Conservation (phyloP, 2,797 vertebrate species). For the Menidia menidia region DNA sequence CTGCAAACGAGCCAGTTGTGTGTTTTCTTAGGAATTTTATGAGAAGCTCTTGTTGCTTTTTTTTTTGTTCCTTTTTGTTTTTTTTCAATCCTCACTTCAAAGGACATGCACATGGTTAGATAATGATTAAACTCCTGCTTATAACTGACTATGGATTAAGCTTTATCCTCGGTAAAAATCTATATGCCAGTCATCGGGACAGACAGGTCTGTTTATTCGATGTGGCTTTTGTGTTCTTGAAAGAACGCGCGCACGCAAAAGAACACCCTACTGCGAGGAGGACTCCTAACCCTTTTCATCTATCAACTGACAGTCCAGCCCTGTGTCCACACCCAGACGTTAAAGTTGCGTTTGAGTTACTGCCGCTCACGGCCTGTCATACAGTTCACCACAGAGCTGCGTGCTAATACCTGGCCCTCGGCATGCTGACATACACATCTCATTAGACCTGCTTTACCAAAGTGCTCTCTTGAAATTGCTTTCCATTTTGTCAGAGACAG, state of each 20-base stretch:
- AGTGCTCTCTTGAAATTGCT: slow-evolving; percentile 32
- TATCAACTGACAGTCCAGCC: slow-evolving; percentile 50
- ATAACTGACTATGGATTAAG: slow-evolving; percentile 19
- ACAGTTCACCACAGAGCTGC: slow-evolving; percentile 38
- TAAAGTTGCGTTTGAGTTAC: slow-evolving; percentile 49
- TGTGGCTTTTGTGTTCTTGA: slow-evolving; percentile 17
- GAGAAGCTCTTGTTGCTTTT: slow-evolving; percentile 5
- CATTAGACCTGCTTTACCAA: slow-evolving; percentile 43
- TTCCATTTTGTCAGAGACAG: slow-evolving; percentile 40
- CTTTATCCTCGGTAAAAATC: slow-evolving; percentile 29
- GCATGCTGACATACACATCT: slow-evolving; percentile 41
- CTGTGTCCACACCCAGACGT: slow-evolving; percentile 54
- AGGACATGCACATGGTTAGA: slow-evolving; percentile 25
- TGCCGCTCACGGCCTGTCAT: slow-evolving; percentile 40
- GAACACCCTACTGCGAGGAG: slow-evolving; percentile 22
- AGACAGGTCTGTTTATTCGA: slow-evolving; percentile 50
- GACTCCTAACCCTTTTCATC: slow-evolving; percentile 52
- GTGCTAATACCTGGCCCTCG: slow-evolving; percentile 32
- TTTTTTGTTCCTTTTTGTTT: neutral
- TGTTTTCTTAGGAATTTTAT: slow-evolving; percentile 27
- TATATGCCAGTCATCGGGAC: slow-evolving; percentile 42
- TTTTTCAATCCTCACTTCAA: slow-evolving; percentile 19
- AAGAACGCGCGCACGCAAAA: slow-evolving; percentile 17
- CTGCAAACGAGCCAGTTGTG: slow-evolving; percentile 45
- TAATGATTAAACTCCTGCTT: slow-evolving; percentile 49